These are phyloP conservation scores for Plestiodon gilberti DNA, from an alignment of 2,113 vertebrate species.

Conservation along the genomic window DNA sequence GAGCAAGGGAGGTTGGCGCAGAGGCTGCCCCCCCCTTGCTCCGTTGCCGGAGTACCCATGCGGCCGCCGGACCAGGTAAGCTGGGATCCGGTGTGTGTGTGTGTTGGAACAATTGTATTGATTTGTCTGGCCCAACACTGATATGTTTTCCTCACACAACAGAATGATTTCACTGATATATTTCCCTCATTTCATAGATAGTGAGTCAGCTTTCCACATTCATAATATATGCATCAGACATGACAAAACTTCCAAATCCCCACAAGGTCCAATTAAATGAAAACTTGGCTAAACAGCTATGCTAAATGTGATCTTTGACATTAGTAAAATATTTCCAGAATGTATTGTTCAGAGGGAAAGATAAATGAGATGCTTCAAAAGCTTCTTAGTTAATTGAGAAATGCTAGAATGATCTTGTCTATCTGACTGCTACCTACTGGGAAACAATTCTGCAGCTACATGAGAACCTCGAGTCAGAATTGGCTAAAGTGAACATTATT, in stretches of 20 bases:
- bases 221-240: constrained; percentile 30
- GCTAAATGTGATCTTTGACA: constrained; percentile 57
- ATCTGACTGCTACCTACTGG: constrained; percentile 47
- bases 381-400: constrained; percentile 60
- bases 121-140: constrained; percentile 23
- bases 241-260: constrained; percentile 43
- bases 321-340: constrained; percentile 47
- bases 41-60: too few species aligned
- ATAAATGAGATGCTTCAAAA: constrained; percentile 56
- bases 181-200: constrained; percentile 38
- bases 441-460: constrained; percentile 33
- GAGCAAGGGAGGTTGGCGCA: too few species aligned
- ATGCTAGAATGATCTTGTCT: constrained; percentile 54
- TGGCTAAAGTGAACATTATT: constrained; percentile 37
- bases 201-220: constrained; percentile 42
- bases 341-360: constrained; percentile 44
- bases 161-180: constrained; percentile 49
- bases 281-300: constrained; percentile 46
- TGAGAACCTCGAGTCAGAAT: constrained; percentile 27
- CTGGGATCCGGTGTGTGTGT: too few species aligned
- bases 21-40: too few species aligned
- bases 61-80: too few species aligned
- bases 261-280: constrained; percentile 56
- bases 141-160: constrained; percentile 14
- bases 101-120: constrained; percentile 45